These are phyloP conservation scores for Toxotes chatareus DNA, from an alignment of 2,113 vertebrate genomes.

Conservation along the genomic window DNA sequence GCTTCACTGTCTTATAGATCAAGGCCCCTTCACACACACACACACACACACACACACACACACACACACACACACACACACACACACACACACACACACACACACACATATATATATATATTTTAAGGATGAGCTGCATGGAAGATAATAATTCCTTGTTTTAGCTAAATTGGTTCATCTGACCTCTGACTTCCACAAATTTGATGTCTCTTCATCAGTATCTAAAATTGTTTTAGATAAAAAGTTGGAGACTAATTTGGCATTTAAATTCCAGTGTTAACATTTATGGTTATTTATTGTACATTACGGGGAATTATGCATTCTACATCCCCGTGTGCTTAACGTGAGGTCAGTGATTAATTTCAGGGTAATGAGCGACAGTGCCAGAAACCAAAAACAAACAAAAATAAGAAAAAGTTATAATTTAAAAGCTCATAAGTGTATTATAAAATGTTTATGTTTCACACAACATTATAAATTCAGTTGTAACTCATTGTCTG, in stretches of 20 bases:
- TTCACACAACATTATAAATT: slow-evolving; percentile 1
- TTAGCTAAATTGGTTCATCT: background rate
- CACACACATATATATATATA: background rate
- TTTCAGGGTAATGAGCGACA: slow-evolving; percentile 8
- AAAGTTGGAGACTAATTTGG: background rate
- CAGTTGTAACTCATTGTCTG: background rate
- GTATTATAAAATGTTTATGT: background rate
- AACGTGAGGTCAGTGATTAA: slow-evolving; percentile 10
- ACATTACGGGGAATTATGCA: background rate
- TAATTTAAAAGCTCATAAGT: slow-evolving; percentile 6
- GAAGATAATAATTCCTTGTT: background rate
- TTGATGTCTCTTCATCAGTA: background rate
- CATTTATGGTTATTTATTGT: slow-evolving; percentile 1
- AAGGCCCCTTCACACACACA: background rate
- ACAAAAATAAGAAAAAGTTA: background rate
- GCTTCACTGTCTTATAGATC: slow-evolving; percentile 8
- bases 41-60: background rate
- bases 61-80: no score
- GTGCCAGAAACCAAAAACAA: background rate
- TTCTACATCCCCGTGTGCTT: background rate
- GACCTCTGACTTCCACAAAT: background rate
- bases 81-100: no score
- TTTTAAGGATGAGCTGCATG: background rate
- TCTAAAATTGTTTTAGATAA: background rate
- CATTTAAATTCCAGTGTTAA: background rate